Base-by-base conservation (phyloP, 2,888 invertebrate species). In the Bimastos eiseni region DNA sequence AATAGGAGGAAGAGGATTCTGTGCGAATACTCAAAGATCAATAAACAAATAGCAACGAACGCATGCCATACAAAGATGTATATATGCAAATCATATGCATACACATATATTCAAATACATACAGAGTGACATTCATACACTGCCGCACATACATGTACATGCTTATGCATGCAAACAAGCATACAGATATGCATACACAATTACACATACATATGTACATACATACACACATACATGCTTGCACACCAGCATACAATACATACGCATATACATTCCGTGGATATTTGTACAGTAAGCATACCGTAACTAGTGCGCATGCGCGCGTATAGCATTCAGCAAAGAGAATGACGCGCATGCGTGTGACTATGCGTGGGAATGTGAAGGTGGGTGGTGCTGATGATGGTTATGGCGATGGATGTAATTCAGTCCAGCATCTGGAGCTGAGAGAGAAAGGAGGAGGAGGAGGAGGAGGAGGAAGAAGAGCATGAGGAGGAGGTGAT, bases 361-460 rank as follows among this genome's bases (percentile, higher is more conserved):
- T 70, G 70, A 70, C 70, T 70, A n/a, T 70, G 70, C 70, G 70
- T 70, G 70, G 70, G 70, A 70, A 70, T n/a, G n/a, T 70, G 30
- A 70, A 6, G 8, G 70, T n/a, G 55, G 55, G 11, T 55, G 55
- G 30, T 17, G 49, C 1, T 24, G 70, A 17, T n/a, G 70, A n/a
- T 70, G 70, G n/a, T 70, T 5, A 70, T 70, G 70, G n/a, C n/a
- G 30, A n/a, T 70, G 13, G 70, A 30, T 8, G n/a, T 70, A 70
- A 70, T 70, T 70, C 70, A 70, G 70, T 70, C 70, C 70, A 70
- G 70, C 30, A 8, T 70, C n/a, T n/a, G 70, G 24, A 55, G n/a
- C n/a, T n/a, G n/a, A n/a, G n/a, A n/a, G n/a, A n/a, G n/a, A n/a
- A n/a, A n/a, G n/a, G n/a, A n/a, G n/a, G n/a, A n/a, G n/a, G n/a